A percentile compares a stretch with the other conserved stretches of the same genome.
These are phyloP conservation scores for Chloromyia formosa DNA, from an alignment of 2,888 invertebrate genomes.

Conservation along the genomic window DNA sequence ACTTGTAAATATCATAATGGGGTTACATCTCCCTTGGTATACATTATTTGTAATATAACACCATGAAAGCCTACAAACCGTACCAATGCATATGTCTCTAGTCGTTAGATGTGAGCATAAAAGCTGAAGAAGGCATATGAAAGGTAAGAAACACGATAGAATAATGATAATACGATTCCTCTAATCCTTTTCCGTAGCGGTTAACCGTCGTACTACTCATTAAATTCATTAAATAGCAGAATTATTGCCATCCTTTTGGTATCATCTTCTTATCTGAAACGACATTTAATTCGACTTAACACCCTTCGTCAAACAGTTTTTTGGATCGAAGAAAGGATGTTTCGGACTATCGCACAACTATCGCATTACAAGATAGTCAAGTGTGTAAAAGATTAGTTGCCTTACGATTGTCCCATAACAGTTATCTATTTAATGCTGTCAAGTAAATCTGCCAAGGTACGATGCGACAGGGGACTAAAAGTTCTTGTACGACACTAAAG, in stretches of 20 bases:
- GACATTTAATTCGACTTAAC: conserved; percentile 48
- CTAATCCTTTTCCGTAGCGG: conserved; percentile 32
- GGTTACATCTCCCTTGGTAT: conserved; percentile 15
- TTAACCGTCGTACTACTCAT: conserved; percentile 37
- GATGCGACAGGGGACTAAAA: not conserved
- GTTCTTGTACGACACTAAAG: not conserved
- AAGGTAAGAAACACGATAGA: conserved; percentile 13
- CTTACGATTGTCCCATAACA: conserved; percentile 38
- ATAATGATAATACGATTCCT: conserved; percentile 39
- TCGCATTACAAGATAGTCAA: conserved; percentile 40
- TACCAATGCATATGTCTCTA: conserved; percentile 22
- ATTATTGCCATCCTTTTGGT: conserved; percentile 42
- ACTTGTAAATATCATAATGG: not conserved
- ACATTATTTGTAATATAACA: conserved; percentile 15
- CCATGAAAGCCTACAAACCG: conserved; percentile 5
- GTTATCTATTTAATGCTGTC: not conserved
- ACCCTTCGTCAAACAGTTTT: conserved; percentile 4
- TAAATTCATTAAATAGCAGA: conserved; percentile 44
- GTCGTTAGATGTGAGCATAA: not conserved
- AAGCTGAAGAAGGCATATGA: not conserved
- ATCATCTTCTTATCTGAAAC: conserved; percentile 39
- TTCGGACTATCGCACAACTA: conserved; percentile 14
- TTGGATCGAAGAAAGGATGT: conserved; percentile 2
- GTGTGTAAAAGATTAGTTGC: conserved; percentile 36
- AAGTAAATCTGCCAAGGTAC: conserved; percentile 2